A percentile compares a stretch with the other conserved stretches of the same genome.
phyloP scores from a whole-genome alignment of 1,140 invertebrate species.

The Magallana gigas region DNA sequence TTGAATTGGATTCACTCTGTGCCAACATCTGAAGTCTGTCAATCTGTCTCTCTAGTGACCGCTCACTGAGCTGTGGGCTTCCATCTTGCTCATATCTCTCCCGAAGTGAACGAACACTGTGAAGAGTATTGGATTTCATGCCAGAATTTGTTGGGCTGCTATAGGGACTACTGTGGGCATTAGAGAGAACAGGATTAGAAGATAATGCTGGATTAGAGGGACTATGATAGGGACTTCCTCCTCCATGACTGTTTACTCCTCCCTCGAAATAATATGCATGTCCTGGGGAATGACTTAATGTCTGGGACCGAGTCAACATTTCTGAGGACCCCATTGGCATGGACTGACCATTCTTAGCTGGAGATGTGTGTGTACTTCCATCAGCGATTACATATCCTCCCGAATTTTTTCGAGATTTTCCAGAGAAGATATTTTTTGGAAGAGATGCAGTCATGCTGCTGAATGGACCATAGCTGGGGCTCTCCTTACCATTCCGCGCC shows the following conservation, averaged over 20 bases:
- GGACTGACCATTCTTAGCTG: background rate
- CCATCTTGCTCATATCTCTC: constrained; percentile 48
- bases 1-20: constrained; percentile 23
- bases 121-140: constrained; percentile 42
- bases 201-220: constrained; percentile 37
- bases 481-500: constrained; percentile 3
- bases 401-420: constrained; percentile 38
- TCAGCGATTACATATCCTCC: constrained; percentile 32
- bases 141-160: constrained; percentile 42
- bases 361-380: background rate
- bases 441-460: constrained; percentile 55
- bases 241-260: background rate
- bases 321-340: background rate
- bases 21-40: constrained; percentile 68
- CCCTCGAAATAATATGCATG: constrained; percentile 41
- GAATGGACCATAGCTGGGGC: constrained; percentile 23
- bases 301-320: constrained; percentile 38
- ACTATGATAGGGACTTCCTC: constrained; percentile 47
- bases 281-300: constrained; percentile 39
- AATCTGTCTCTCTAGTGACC: constrained; percentile 71
- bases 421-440: constrained; percentile 64
- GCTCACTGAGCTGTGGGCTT: constrained; percentile 65
- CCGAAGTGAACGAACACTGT: constrained; percentile 33
- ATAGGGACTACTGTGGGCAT: constrained; percentile 36
- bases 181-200: background rate